A percentile compares a stretch with the other conserved stretches of the same genome.
Conservation (phyloP, 2,797 vertebrate species). For the Pangasius mekongensis region DNA sequence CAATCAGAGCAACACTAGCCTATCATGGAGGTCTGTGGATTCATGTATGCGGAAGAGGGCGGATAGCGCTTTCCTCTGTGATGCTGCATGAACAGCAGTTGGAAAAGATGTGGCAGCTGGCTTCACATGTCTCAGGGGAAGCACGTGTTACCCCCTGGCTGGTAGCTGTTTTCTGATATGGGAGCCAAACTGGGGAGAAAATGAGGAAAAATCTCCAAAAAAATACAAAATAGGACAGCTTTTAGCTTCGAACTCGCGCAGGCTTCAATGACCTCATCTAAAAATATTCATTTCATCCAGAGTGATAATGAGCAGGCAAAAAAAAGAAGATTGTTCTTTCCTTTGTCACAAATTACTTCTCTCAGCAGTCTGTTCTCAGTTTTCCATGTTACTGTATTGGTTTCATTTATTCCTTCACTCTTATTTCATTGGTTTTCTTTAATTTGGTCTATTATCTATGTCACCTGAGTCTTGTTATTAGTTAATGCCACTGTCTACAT, state of each 20-base stretch:
- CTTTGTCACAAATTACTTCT: background rate
- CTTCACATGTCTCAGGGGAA: background rate
- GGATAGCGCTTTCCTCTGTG: background rate
- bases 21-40: background rate
- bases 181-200: background rate
- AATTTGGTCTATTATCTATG: background rate
- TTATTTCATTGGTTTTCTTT: background rate
- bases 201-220: background rate
- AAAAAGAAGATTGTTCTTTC: background rate
- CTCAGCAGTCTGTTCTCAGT: background rate
- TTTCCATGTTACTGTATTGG: background rate
- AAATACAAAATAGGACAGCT: background rate
- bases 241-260: background rate
- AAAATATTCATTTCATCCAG: background rate
- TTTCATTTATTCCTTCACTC: background rate
- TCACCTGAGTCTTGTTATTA: background rate
- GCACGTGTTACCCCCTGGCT: too few relatives aligned
- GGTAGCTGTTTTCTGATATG: background rate
- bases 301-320: background rate
- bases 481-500: background rate
- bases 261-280: background rate
- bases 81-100: background rate
- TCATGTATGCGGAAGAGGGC: background rate
- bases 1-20: background rate
- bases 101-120: background rate